Conservation (phyloP, 2,113 vertebrate genomes). For the Scopus umbretta region DNA sequence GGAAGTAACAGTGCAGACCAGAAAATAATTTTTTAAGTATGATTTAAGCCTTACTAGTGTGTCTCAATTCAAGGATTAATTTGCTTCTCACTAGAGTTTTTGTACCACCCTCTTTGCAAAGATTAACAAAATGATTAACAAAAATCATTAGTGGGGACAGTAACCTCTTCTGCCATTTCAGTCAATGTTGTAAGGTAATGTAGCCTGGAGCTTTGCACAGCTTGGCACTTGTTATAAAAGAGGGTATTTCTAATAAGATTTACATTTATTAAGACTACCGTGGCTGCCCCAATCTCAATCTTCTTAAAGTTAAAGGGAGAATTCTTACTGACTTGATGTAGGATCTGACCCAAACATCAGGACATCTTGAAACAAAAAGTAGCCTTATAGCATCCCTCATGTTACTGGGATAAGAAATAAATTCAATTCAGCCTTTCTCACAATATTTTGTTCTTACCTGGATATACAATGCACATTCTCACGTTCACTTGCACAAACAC, state of each 20-base stretch:
- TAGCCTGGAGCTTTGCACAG: slow-evolving; percentile 40
- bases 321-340: not conserved
- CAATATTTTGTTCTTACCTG: not conserved
- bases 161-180: slow-evolving; percentile 44
- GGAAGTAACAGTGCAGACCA: not conserved
- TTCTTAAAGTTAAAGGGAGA: not conserved
- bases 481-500: not conserved
- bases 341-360: not conserved
- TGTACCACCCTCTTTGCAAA: not conserved
- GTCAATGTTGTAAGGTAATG: slow-evolving; percentile 7
- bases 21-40: not conserved
- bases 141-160: slow-evolving; percentile 13
- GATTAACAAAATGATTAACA: slow-evolving; percentile 45
- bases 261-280: slow-evolving; percentile 35
- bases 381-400: not conserved
- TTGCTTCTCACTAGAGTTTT: not conserved
- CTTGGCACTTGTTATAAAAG: slow-evolving; percentile 41
- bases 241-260: slow-evolving; percentile 47
- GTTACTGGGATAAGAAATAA: not conserved
- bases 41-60: not conserved
- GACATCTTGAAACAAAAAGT: not conserved
- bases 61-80: not conserved
- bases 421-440: not conserved
- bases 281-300: not conserved
- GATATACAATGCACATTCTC: not conserved